Evolutionary conservation across 2,113 vertebrate species (phyloP).

Genomic region (Rhabdornis inornatus): DNA sequence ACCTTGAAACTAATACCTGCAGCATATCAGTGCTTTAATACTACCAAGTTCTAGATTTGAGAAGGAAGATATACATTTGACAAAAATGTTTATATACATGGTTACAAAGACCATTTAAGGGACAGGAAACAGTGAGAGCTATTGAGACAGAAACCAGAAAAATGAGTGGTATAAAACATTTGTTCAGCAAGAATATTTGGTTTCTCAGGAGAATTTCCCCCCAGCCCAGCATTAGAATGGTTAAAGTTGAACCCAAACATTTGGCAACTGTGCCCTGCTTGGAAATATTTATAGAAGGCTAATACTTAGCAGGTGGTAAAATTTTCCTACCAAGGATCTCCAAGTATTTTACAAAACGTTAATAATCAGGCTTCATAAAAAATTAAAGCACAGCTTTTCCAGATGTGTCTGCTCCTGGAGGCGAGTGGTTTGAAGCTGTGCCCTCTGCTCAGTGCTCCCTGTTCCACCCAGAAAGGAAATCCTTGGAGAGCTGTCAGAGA

Average conservation of each 20-base stretch:
- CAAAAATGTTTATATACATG: background rate
- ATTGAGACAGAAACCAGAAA: background rate
- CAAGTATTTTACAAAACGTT: background rate
- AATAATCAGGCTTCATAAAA: slow-evolving; percentile 3
- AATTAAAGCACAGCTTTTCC: background rate
- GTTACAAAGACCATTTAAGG: background rate
- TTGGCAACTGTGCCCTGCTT: background rate
- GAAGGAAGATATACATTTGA: background rate
- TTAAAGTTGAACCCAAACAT: background rate
- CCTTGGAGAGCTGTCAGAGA: accelerated
- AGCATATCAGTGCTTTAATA: background rate
- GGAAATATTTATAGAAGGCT: slow-evolving; percentile 27
- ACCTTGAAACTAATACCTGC: background rate
- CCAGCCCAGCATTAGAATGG: background rate
- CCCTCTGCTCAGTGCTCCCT: background rate
- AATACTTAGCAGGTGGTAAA: slow-evolving; percentile 21
- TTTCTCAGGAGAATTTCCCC: background rate
- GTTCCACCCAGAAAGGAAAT: background rate
- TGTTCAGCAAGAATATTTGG: background rate
- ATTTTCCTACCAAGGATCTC: slow-evolving; percentile 20
- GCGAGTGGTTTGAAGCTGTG: accelerated
- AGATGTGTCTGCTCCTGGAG: background rate
- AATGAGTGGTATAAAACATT: background rate
- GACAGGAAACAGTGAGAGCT: background rate
- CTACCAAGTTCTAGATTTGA: background rate